Conservation (phyloP, 2,797 vertebrate genomes). For the Podargus strigoides region DNA sequence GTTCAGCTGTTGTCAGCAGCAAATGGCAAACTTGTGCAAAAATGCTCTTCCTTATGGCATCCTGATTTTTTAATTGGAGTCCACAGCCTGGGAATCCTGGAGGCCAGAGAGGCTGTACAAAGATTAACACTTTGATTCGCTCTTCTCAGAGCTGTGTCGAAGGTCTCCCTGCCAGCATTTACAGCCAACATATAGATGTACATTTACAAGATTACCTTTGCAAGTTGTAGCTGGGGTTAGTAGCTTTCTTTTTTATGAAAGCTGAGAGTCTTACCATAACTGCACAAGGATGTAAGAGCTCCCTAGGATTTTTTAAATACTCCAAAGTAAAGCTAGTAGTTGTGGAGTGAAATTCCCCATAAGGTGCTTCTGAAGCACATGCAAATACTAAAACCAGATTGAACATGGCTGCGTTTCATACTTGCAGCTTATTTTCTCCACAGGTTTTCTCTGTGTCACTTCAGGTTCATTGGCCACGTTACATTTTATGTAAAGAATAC, state of each 20-base stretch:
- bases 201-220: neutral
- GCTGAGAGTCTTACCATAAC: neutral
- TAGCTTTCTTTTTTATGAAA: neutral
- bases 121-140: neutral
- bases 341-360: neutral
- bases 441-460: neutral
- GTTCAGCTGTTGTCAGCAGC: neutral
- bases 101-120: neutral
- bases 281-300: neutral
- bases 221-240: neutral
- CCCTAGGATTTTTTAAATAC: neutral
- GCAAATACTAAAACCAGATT: neutral
- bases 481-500: neutral
- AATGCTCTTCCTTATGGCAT: neutral
- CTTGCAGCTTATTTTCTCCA: neutral
- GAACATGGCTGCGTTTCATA: neutral
- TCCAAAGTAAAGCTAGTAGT: neutral
- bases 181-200: accelerated
- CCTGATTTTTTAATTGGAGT: neutral
- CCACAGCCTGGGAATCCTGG: neutral
- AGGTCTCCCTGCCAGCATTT: neutral
- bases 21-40: neutral
- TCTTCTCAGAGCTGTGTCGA: neutral
- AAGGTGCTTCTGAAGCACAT: neutral
- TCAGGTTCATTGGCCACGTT: neutral